phyloP scores from a whole-genome alignment of 2,888 invertebrate species.

The Drosophila recens region DNA sequence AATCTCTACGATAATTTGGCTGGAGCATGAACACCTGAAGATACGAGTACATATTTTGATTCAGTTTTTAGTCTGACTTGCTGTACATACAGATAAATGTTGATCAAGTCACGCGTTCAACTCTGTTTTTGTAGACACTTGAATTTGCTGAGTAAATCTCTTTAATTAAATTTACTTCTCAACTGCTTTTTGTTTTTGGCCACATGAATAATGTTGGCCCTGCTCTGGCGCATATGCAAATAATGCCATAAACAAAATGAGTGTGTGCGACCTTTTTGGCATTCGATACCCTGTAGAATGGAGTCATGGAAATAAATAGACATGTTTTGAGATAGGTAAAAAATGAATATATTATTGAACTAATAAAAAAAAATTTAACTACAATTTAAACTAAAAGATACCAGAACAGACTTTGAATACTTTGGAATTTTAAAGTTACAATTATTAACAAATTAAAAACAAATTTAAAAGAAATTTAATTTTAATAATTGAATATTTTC shows the following conservation, averaged over 20 bases:
- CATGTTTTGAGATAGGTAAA: neutral
- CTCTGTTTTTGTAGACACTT: constrained; percentile 21
- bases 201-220: constrained; percentile 46
- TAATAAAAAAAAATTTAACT: neutral
- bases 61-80: constrained; percentile 7
- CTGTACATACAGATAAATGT: neutral
- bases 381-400: too few species aligned
- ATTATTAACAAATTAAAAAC: too few species aligned
- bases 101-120: constrained; percentile 18
- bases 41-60: neutral
- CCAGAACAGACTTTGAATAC: too few species aligned
- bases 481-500: too few species aligned
- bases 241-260: constrained; percentile 53
- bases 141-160: constrained; percentile 41
- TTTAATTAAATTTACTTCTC: constrained; percentile 71
- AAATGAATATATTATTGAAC: neutral
- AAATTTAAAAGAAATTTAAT: too few species aligned
- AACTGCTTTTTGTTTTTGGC: constrained; percentile 22
- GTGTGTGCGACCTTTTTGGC: constrained; percentile 30
- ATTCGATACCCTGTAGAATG: constrained; percentile 33
- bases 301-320: neutral
- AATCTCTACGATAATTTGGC: constrained; percentile 13
- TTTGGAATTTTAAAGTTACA: too few species aligned
- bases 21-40: neutral
- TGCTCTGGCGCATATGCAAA: constrained; percentile 66